Evolutionary conservation across 2,797 vertebrate species (phyloP).

Genomic region (Diceros bicornis): DNA sequence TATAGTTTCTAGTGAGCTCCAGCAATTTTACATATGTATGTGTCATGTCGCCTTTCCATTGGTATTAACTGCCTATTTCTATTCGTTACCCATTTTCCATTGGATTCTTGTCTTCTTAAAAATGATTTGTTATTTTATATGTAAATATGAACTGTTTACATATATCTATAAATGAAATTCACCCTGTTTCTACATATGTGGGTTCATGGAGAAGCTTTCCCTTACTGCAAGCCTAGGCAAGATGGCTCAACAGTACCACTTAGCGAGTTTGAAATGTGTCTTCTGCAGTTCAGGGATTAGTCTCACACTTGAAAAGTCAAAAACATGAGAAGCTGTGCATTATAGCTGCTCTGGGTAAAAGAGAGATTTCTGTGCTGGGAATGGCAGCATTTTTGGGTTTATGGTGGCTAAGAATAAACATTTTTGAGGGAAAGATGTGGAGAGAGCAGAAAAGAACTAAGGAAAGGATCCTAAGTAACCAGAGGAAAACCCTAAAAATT

Average conservation of each 20-base stretch:
- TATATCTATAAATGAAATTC: background rate
- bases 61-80: background rate
- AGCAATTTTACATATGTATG: background rate
- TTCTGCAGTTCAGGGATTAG: background rate
- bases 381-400: background rate
- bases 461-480: background rate
- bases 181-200: background rate
- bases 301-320: background rate
- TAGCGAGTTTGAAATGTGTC: background rate
- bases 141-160: background rate
- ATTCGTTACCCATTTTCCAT: background rate
- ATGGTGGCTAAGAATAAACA: background rate
- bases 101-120: background rate
- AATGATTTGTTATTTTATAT: background rate
- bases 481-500: background rate
- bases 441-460: background rate
- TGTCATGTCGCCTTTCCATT: background rate
- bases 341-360: background rate
- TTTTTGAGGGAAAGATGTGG: background rate
- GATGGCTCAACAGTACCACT: background rate
- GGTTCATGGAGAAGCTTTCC: background rate
- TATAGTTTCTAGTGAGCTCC: constrained; percentile 3
- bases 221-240: background rate
- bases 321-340: background rate
- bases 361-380: background rate